phyloP scores from a whole-genome alignment of 1,140 invertebrate species.

The Drosophila auraria region DNA sequence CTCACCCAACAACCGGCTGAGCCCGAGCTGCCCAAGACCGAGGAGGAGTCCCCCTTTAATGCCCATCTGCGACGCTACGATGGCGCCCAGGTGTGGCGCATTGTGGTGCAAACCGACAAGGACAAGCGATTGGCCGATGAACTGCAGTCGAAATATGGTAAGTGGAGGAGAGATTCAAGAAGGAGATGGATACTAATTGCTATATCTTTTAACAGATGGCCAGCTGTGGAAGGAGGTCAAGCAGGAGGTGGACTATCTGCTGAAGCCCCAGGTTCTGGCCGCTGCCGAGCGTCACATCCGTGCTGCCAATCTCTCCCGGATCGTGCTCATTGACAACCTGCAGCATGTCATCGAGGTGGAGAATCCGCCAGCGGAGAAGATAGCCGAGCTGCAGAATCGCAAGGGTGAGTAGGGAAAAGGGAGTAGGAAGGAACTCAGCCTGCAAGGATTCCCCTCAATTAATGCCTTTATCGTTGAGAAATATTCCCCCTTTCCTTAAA shows the following conservation, averaged over 20 bases:
- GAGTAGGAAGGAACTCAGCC: neutral
- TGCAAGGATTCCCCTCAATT: neutral
- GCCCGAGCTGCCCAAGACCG: constrained; percentile 27
- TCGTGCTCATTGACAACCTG: constrained; percentile 90
- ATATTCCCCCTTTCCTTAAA: neutral
- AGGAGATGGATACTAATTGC: neutral
- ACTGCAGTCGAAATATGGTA: constrained; percentile 81
- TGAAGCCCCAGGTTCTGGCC: constrained; percentile 87
- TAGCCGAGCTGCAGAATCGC: constrained; percentile 89
- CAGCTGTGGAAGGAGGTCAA: constrained; percentile 90
- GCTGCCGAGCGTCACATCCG: constrained; percentile 86
- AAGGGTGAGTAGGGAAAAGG: constrained; percentile 87
- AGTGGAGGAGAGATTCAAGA: constrained; percentile 3
- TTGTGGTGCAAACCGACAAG: constrained; percentile 85
- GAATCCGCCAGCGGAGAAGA: constrained; percentile 89
- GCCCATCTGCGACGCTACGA: constrained; percentile 85
- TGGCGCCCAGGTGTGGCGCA: constrained; percentile 87
- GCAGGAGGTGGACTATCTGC: constrained; percentile 88
- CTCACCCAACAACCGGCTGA: constrained; percentile 48
- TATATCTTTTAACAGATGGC: constrained; percentile 86
- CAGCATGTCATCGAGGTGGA: constrained; percentile 91
- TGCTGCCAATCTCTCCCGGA: constrained; percentile 87
- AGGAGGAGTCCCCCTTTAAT: constrained; percentile 46
- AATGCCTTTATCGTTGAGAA: neutral
- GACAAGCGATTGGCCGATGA: constrained; percentile 78